Evolutionary conservation across 2,797 vertebrate species (phyloP).

Genomic region (Sphaeramia orbicularis): DNA sequence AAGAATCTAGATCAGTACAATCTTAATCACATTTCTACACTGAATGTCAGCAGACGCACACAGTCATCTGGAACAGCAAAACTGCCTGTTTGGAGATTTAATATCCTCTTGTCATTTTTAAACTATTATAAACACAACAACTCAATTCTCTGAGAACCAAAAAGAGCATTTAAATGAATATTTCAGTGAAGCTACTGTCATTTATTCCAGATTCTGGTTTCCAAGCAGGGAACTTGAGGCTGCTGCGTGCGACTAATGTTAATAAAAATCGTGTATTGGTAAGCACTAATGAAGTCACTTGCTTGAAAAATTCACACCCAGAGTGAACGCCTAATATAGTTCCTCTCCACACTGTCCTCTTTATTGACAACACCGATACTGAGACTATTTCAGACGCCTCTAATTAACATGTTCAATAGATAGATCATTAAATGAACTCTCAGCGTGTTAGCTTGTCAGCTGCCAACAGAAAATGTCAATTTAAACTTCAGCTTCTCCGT

Average conservation of each 20-base stretch:
- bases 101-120: slow-evolving; percentile 57
- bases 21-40: slow-evolving; percentile 70
- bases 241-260: slow-evolving; percentile 33
- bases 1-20: slow-evolving; percentile 60
- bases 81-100: slow-evolving; percentile 46
- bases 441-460: slow-evolving; percentile 52
- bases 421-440: slow-evolving; percentile 75
- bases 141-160: slow-evolving; percentile 22
- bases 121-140: slow-evolving; percentile 48
- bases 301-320: slow-evolving; percentile 46
- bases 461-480: slow-evolving; percentile 59
- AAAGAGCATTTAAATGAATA: slow-evolving; percentile 42
- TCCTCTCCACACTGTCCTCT: slow-evolving; percentile 40
- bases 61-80: slow-evolving; percentile 27
- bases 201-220: slow-evolving; percentile 34
- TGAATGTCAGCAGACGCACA: slow-evolving; percentile 48
- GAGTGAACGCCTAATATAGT: slow-evolving; percentile 41
- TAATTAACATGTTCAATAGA: slow-evolving; percentile 76
- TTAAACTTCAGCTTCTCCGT: slow-evolving; percentile 40
- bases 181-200: slow-evolving; percentile 42
- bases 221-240: slow-evolving; percentile 14
- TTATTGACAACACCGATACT: slow-evolving; percentile 51
- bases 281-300: slow-evolving; percentile 51
- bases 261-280: slow-evolving; percentile 36
- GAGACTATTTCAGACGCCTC: slow-evolving; percentile 59